Conservation (phyloP, 1,140 invertebrate species). For the Eriosoma lanigerum region DNA sequence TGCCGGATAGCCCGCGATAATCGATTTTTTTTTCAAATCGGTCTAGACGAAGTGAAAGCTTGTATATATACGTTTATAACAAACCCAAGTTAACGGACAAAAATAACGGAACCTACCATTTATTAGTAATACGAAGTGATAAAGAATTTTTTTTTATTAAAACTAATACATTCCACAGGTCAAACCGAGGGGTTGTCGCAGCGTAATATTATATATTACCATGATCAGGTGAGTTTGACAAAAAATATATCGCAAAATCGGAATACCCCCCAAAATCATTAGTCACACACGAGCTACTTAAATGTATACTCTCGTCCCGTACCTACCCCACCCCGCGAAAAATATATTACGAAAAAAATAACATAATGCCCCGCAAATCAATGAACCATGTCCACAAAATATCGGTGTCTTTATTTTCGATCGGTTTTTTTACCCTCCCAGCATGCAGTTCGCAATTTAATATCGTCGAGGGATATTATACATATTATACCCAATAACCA, state of each 20-base stretch:
- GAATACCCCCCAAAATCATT: slow-evolving; percentile 1
- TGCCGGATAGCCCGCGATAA: not conserved
- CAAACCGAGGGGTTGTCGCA: not conserved
- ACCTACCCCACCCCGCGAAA: not conserved
- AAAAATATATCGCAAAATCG: not conserved
- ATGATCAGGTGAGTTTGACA: slow-evolving; percentile 25
- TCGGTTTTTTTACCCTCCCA: not conserved
- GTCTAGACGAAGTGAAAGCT: slow-evolving; percentile 40
- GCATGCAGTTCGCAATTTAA: not conserved
- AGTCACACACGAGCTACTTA: slow-evolving; percentile 36
- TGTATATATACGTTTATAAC: not conserved
- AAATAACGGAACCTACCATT: too few species aligned
- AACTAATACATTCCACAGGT: not conserved
- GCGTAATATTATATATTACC: not conserved
- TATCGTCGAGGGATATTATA: slow-evolving; percentile 14
- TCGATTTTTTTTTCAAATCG: slow-evolving; percentile 2
- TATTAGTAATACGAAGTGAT: too few species aligned
- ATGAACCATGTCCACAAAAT: slow-evolving; percentile 28
- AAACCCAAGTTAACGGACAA: too few species aligned
- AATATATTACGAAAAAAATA: not conserved
- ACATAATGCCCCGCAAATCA: slow-evolving; percentile 5
- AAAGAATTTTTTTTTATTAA: too few species aligned
- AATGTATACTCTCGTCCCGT: not conserved
- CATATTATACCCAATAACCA: too few species aligned
- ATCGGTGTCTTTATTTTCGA: slow-evolving; percentile 17